Base-by-base conservation (phyloP, 2,113 vertebrate genomes). In the Plecotus auritus region DNA sequence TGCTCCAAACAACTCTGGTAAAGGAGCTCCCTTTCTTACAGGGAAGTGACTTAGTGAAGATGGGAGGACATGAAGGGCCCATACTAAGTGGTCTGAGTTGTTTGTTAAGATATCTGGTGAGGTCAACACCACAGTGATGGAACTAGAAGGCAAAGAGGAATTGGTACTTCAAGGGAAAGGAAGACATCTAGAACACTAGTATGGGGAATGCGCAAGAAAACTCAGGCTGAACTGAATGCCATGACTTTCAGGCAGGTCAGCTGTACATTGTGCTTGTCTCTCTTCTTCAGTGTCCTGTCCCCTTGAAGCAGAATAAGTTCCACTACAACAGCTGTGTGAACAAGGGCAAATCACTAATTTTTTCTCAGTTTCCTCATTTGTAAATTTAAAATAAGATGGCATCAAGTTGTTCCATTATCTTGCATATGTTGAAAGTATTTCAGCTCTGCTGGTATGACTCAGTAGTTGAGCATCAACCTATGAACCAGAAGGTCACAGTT, bases 331-430 rank as follows among this genome's bases (percentile, higher is more conserved):
- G 59, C 51, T 66, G 13, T 35, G 51, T 66, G 59, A 67, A 28
- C 47, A 69, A 84, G 5, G 12, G 42, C 49, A 86, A 80, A 49
- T 23, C 47, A 51, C 22, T 81, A 56, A 59, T 37, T 72, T 80
- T 30, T 86, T 94, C 85, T 90, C 40, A 3, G 47, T 77, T 59
- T 85, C 35, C 12, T 61, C 45, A 85, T 67, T 28, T 78, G 45
- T 72, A 88, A 94, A 95, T 88, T 66, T 59, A 92, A 94, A 95
- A 56, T 51, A 86, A 73, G 74, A 64, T 20, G 49, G 37, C n/a
- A 81, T 66, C 64, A 76, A 91, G 72, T 47, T 91, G 59, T 59
- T 69, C n/a, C 28, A 26, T 54, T 54, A 49, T 61, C 67, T 64
- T 40, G 22, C 61, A 70, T 73, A 66, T 78, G 37, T 42, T 73